phyloP scores from a whole-genome alignment of 2,113 vertebrate species.

The Mastomys coucha region DNA sequence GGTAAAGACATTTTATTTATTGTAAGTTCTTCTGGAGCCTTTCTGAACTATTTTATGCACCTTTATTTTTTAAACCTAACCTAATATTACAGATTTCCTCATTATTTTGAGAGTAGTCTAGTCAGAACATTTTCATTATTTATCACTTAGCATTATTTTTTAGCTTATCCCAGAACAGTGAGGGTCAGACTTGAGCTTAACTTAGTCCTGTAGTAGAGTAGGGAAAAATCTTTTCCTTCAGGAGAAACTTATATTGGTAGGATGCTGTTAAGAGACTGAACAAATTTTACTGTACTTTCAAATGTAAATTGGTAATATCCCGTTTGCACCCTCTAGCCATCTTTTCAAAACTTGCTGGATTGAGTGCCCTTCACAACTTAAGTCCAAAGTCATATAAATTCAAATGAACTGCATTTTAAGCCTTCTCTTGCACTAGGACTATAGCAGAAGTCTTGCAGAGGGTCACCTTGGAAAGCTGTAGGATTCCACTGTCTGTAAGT shows the following conservation, averaged over 20 bases:
- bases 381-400: slow-evolving; percentile 48
- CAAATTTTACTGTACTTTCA: slow-evolving; percentile 46
- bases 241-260: background rate
- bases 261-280: background rate
- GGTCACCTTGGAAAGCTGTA: slow-evolving; percentile 14
- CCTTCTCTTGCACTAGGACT: background rate
- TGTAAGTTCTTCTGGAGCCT: slow-evolving; percentile 23
- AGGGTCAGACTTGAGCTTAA: background rate
- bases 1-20: slow-evolving; percentile 33
- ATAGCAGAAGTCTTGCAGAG: background rate
- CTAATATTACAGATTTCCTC: slow-evolving; percentile 18
- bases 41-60: background rate
- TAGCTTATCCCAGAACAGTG: background rate
- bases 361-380: slow-evolving; percentile 42
- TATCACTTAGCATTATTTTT: slow-evolving; percentile 26
- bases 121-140: slow-evolving; percentile 14
- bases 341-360: slow-evolving; percentile 40
- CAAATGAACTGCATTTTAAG: slow-evolving; percentile 59
- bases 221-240: background rate
- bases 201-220: background rate
- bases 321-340: background rate
- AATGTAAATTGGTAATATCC: slow-evolving; percentile 12
- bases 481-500: background rate
- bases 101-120: slow-evolving; percentile 20
- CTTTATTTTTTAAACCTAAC: slow-evolving; percentile 13